phyloP scores from a whole-genome alignment of 2,797 vertebrate genomes.

The Typhlichthys subterraneus region DNA sequence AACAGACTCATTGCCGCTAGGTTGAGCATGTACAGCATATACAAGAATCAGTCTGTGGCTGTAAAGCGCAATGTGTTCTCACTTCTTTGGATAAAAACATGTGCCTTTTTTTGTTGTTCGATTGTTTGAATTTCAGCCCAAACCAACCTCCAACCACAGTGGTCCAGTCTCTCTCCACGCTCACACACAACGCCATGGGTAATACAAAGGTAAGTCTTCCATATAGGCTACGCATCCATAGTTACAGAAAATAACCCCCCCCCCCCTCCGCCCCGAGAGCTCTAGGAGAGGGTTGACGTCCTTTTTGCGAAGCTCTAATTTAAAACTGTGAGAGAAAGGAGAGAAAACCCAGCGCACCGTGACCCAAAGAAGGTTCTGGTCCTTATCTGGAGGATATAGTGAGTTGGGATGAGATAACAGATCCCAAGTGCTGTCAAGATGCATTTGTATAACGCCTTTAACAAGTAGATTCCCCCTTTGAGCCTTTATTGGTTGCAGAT shows the following conservation, averaged over 20 bases:
- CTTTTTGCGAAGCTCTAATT: slow-evolving; percentile 47
- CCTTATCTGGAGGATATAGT: slow-evolving; percentile 2
- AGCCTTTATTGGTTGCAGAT: slow-evolving; percentile 1
- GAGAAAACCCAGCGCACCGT: slow-evolving; percentile 17
- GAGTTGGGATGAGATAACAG: not conserved
- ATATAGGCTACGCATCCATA: slow-evolving; percentile 45
- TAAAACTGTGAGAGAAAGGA: slow-evolving; percentile 37
- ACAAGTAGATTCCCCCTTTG: slow-evolving; percentile 3
- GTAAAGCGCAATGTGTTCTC: slow-evolving; percentile 10
- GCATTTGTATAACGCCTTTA: slow-evolving; percentile 10
- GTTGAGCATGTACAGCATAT: not conserved
- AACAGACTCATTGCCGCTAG: not conserved
- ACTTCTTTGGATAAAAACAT: slow-evolving; percentile 7
- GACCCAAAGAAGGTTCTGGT: slow-evolving; percentile 25
- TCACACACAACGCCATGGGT: slow-evolving; percentile 6
- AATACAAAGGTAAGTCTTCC: slow-evolving; percentile 17
- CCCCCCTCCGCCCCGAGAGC: slow-evolving; percentile 41
- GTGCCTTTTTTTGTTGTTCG: slow-evolving; percentile 10
- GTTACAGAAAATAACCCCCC: slow-evolving; percentile 44
- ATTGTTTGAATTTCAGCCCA: slow-evolving; percentile 11
- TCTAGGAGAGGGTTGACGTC: slow-evolving; percentile 46
- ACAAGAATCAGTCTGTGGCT: not conserved
- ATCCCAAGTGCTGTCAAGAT: slow-evolving; percentile 11
- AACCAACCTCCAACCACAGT: slow-evolving; percentile 9
- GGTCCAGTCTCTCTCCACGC: not conserved